Evolutionary conservation across 1,140 invertebrate genomes (phyloP).

Genomic region (Brachionus manjavacas): DNA sequence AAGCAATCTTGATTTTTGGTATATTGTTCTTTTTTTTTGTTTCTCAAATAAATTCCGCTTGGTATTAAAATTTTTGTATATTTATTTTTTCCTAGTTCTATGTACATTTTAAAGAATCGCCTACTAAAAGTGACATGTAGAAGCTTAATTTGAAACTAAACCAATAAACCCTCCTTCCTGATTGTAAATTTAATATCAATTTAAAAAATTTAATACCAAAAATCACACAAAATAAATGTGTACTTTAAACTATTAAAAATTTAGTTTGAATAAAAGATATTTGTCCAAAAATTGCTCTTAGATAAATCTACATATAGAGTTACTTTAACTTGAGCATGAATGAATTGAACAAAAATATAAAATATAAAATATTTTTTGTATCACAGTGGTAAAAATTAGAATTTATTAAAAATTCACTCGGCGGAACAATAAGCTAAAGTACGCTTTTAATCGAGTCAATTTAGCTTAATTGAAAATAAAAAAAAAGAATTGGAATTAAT

Average conservation of each 20-base stretch:
- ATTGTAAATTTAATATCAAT: background rate
- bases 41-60: background rate
- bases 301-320: background rate
- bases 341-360: background rate
- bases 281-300: background rate
- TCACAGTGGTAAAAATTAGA: too few relatives aligned
- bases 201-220: background rate
- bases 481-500: background rate
- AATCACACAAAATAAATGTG: background rate
- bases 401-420: too few relatives aligned
- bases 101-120: background rate
- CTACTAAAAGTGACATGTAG: constrained; percentile 1
- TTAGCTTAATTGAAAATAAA: background rate
- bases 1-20: background rate
- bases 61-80: background rate
- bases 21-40: background rate
- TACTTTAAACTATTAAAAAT: background rate
- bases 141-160: background rate
- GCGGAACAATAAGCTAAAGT: background rate
- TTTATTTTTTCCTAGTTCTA: background rate
- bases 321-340: background rate
- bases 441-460: background rate
- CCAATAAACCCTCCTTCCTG: background rate
- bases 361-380: background rate
- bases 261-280: background rate